phyloP scores from a whole-genome alignment of 2,113 vertebrate genomes.

The Nipponia nippon region DNA sequence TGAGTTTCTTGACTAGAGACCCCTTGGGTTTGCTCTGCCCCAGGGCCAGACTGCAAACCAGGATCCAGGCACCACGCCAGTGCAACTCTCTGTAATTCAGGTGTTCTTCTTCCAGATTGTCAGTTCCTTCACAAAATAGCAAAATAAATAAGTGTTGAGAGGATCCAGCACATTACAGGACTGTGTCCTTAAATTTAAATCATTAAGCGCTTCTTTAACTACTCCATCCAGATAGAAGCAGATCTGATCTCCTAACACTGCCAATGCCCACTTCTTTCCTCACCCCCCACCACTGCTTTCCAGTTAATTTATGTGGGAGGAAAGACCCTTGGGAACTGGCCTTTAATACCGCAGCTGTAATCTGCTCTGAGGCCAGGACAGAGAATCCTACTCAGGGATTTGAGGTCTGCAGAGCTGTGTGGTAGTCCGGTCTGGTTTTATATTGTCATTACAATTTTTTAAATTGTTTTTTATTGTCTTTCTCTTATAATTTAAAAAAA shows the following conservation, averaged over 20 bases:
- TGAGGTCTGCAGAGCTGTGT: background rate
- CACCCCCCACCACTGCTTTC: background rate
- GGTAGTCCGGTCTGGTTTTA: background rate
- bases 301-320: slow-evolving; percentile 12
- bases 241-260: background rate
- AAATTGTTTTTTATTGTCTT: background rate
- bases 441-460: background rate
- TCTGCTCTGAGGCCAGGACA: background rate
- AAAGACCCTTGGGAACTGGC: background rate
- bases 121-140: background rate
- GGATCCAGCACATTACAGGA: background rate
- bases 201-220: background rate
- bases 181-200: background rate
- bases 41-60: background rate
- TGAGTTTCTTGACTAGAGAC: background rate
- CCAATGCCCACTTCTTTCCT: background rate
- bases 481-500: background rate
- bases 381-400: background rate
- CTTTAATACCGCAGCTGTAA: slow-evolving; percentile 20
- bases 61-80: background rate
- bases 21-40: background rate
- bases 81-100: background rate
- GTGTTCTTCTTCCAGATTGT: background rate
- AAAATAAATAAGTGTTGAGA: background rate
- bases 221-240: background rate